Evolutionary conservation across 2,797 vertebrate genomes (phyloP).

Genomic region (Podarcis lilfordi): DNA sequence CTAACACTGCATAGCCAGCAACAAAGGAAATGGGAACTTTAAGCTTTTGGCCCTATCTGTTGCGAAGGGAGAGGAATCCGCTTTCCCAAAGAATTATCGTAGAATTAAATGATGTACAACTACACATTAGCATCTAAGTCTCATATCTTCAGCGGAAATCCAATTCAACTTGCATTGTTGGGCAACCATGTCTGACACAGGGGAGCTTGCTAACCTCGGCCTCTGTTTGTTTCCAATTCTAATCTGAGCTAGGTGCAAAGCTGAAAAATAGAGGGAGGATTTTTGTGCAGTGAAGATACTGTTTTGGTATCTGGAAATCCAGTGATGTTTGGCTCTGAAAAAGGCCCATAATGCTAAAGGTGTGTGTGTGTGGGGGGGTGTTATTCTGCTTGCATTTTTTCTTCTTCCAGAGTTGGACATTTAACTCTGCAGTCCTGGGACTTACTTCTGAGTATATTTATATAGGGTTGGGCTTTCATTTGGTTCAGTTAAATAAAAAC

Average conservation of each 20-base stretch:
- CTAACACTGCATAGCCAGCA: conserved; percentile 42
- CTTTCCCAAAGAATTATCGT: neutral
- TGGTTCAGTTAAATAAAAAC: neutral
- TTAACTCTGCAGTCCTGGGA: no score
- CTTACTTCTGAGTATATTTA: neutral
- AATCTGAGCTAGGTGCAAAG: neutral
- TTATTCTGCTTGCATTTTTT: neutral
- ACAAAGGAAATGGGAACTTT: conserved; percentile 26
- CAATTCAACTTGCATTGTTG: no score
- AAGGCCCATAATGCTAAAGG: neutral
- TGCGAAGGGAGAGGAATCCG: neutral
- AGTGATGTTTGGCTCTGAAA: neutral
- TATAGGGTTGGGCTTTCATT: neutral
- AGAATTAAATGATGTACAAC: neutral
- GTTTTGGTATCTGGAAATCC: no score
- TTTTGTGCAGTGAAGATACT: neutral
- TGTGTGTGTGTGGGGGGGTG: rapidly evolving
- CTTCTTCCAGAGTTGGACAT: no score
- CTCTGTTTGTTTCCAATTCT: neutral
- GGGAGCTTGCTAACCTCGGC: neutral
- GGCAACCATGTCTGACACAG: neutral
- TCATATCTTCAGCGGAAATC: neutral
- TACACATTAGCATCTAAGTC: neutral
- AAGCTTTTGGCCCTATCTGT: neutral
- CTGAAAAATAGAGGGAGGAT: neutral